Evolutionary conservation across 2,888 invertebrate species (phyloP), one percentile per base, ranked within the genome.

Genomic region (Nemoura dubitans): DNA sequence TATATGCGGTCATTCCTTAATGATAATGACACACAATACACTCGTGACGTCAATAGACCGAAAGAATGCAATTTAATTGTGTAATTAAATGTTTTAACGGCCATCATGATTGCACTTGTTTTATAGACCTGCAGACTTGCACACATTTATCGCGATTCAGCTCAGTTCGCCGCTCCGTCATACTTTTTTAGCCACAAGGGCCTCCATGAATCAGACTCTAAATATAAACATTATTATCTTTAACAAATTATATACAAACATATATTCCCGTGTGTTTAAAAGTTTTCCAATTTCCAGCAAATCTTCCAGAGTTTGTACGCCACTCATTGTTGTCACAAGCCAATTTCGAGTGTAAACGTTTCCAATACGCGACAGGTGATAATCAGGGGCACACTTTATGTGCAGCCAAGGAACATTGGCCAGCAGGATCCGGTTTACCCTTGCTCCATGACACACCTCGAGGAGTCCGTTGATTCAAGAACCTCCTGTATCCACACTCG

Each of bases 1-100:
- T 59, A 59, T 59, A 59, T 59, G 59, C 59, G 59, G 59, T 59
- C 59, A 59, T 59, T 36, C 59, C 59, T 59, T 59, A 21, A 59
- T 21, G 59, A 59, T 59, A 59, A 59, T 59, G 59, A 21, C 36
- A 36, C 36, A 36, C 21, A 7, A 59, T 21, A 7, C 59, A 6
- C 59, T 59, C 3, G 59, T 59, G 59, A 59, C 59, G 59, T 59
- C 59, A 59, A 59, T 59, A 21, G 59, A 59, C 59, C 21, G 21
- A 21, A 59, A 59, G 59, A 59, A 59, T 59, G 59, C 59, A 59
- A 16, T 59, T 59, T 59, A 16, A 21, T 59, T 59, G 59, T 7
- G 59, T 59, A 59, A 59, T 59, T 59, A 59, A 59, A 21, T 59
- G 59, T 59, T 59, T 59, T 21, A 59, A 59, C 59, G 14, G 59